phyloP scores from a whole-genome alignment of 2,888 invertebrate genomes.

The Plemyria rubiginata region DNA sequence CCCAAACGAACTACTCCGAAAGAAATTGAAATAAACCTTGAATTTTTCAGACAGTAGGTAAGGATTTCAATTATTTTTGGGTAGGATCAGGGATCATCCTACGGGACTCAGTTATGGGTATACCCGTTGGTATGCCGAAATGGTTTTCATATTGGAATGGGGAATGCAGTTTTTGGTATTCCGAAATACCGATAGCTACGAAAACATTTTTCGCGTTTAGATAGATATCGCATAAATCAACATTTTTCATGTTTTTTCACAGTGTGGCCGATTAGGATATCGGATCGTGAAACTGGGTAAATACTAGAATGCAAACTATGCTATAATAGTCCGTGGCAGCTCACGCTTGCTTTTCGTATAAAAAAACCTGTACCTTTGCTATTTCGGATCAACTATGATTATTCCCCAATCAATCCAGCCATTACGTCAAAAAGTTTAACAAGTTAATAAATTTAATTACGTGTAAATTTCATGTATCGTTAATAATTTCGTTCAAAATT shows the following conservation, averaged over 20 bases:
- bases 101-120: slow-evolving; percentile 10
- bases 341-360: too few species aligned
- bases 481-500: too few species aligned
- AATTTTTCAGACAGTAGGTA: not conserved
- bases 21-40: not conserved
- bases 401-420: too few species aligned
- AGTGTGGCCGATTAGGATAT: slow-evolving; percentile 23
- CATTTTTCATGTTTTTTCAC: slow-evolving; percentile 16
- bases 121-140: slow-evolving; percentile 18
- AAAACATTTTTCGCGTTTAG: slow-evolving; percentile 24
- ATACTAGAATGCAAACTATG: not conserved
- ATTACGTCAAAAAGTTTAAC: too few species aligned
- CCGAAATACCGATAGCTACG: slow-evolving; percentile 10
- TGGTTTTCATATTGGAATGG: slow-evolving; percentile 34
- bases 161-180: slow-evolving; percentile 29
- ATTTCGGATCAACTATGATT: too few species aligned
- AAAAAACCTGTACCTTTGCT: too few species aligned
- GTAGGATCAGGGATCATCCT: slow-evolving; percentile 9
- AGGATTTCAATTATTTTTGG: slow-evolving; percentile 13
- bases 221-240: slow-evolving; percentile 32
- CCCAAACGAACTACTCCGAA: not conserved
- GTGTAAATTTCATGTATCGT: too few species aligned
- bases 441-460: too few species aligned
- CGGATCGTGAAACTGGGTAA: slow-evolving; percentile 9
- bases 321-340: too few species aligned